Evolutionary conservation across 2,888 invertebrate genomes (phyloP).

Genomic region (Drosophila cognata): DNA sequence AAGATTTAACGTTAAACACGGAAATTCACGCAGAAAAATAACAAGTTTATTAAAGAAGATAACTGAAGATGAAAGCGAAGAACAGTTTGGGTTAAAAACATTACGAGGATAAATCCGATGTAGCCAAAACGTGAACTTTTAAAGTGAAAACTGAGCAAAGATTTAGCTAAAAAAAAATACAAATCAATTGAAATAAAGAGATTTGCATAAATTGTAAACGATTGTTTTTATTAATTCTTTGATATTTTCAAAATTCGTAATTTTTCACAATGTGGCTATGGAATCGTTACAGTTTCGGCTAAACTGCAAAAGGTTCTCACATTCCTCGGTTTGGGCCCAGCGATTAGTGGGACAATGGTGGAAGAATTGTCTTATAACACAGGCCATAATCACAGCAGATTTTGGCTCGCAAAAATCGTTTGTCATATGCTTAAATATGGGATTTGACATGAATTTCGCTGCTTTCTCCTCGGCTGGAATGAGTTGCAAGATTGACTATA

Average conservation of each 20-base stretch:
- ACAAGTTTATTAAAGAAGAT: not conserved
- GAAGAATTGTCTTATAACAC: conserved; percentile 73
- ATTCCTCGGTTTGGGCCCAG: conserved; percentile 72
- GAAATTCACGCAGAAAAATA: not conserved
- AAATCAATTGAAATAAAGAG: not conserved
- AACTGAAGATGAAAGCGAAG: not conserved
- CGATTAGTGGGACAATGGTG: conserved; percentile 76
- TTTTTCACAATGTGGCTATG: conserved; percentile 31
- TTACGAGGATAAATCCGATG: not conserved
- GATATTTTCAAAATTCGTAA: not conserved
- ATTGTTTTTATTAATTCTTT: conserved; percentile 1
- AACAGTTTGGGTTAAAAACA: not conserved
- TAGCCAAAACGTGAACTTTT: not conserved
- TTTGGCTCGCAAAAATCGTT: conserved; percentile 64
- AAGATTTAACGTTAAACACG: not conserved
- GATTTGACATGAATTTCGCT: conserved; percentile 62
- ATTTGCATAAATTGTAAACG: not conserved
- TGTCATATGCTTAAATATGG: conserved; percentile 49
- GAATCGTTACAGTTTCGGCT: conserved; percentile 67
- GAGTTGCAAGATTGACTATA: not conserved
- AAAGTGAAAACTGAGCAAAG: not conserved
- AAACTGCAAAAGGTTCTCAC: conserved; percentile 57
- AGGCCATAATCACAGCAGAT: conserved; percentile 68
- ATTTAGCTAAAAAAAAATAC: not conserved
- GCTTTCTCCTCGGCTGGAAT: conserved; percentile 64